These are phyloP conservation scores for Malurus splendens DNA, from an alignment of 2,797 vertebrate genomes.

Conservation along the genomic window DNA sequence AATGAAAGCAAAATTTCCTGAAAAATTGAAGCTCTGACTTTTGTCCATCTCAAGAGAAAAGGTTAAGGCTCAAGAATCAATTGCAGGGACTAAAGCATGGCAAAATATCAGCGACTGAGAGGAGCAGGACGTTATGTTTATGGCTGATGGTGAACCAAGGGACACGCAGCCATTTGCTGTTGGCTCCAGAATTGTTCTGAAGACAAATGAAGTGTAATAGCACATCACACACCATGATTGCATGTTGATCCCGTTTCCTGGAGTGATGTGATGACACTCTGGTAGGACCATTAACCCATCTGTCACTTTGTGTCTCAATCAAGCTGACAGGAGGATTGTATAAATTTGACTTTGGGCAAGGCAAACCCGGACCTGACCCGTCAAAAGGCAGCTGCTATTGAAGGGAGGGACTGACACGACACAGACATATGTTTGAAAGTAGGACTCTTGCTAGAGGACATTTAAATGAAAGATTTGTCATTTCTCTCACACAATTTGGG, in stretches of 20 bases:
- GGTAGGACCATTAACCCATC: constrained; percentile 16
- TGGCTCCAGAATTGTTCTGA: background rate
- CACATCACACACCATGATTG: background rate
- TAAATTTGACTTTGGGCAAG: background rate
- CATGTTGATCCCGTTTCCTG: background rate
- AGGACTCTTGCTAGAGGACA: background rate
- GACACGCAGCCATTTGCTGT: background rate
- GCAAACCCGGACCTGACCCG: background rate
- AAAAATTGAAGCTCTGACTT: background rate
- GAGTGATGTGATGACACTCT: background rate
- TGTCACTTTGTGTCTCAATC: constrained; percentile 34
- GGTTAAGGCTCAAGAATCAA: background rate
- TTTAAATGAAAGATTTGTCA: constrained; percentile 25
- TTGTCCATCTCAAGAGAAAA: background rate
- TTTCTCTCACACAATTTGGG: background rate
- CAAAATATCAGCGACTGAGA: background rate
- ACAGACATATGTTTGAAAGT: background rate
- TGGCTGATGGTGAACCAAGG: background rate
- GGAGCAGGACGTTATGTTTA: background rate
- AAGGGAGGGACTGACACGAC: background rate
- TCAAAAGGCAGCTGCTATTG: background rate
- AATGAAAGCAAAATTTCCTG: background rate
- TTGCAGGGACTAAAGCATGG: background rate
- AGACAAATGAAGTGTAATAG: constrained; percentile 11
- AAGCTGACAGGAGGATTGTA: background rate